Evolutionary conservation across 92 coral and sea anemone species (phyloP), one percentile per base, ranked within the genome.

Genomic region (Paragorgia papillata): DNA sequence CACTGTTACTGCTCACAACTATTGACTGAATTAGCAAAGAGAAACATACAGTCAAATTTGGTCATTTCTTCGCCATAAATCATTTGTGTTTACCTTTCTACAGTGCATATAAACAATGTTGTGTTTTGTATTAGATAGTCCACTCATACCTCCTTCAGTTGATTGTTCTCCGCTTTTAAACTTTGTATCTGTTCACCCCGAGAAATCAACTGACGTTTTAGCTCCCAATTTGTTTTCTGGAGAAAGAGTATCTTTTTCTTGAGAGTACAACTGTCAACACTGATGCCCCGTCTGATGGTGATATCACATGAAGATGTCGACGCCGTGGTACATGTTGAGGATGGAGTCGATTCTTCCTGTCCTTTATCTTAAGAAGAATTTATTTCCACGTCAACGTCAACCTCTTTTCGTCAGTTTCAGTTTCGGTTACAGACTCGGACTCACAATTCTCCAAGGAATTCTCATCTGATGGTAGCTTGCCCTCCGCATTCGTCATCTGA

Each of bases 291-390:
- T n/a, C n/a, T n/a, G n/a, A n/a, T n/a, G n/a, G n/a, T n/a, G n/a
- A n/a, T 7, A 46, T 46, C 53, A 46, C 53, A 46, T 7, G 53
- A 46, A 46, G 53, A 46, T 46, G 53, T 46, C n/a, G 53, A 46
- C 53, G n/a, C 53, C 53, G 15, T 46, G 5, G 43, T 37, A 4
- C 6, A 37, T 12, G 43, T 37, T 37, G 43, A 4, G 43, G 43
- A 37, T 37, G 43, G 12, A 37, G 43, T 37, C 43, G 43, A 37
- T 37, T 37, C 43, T 46, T 7, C n/a, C 2, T 46, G 12, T 46
- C 9, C n/a, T 46, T 7, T 46, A 4, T 37, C 43, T 7, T 15
- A 6, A 6, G 12, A 6, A 7, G 2, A 6, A 2, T 46, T 15
- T 46, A 15, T 15, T 6, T 46, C n/a, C 9, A 46, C 53, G 14